A percentile compares a stretch with the other conserved stretches of the same genome.
Conservation (phyloP, 1,140 invertebrate species). For the Vanessa tameamea region DNA sequence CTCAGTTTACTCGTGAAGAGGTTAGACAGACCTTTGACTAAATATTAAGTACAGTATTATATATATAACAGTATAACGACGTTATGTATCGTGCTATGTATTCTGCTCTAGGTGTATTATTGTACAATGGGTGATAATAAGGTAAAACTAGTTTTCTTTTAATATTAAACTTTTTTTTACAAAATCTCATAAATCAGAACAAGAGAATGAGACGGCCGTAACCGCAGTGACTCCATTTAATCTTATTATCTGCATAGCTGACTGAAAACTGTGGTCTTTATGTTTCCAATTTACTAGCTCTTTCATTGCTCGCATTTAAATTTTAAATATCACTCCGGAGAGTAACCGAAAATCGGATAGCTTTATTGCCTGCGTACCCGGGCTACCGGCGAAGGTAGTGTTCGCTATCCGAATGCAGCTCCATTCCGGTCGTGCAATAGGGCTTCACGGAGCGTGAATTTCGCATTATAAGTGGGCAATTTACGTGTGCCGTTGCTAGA, state of each 20-base stretch:
- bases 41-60: too few relatives aligned
- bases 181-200: background rate
- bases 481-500: slow-evolving; percentile 35
- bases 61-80: too few relatives aligned
- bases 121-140: too few relatives aligned
- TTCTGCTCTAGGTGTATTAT: too few relatives aligned
- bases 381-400: slow-evolving; percentile 13
- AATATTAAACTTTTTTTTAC: background rate
- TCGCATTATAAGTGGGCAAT: slow-evolving; percentile 42
- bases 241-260: slow-evolving; percentile 38
- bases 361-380: slow-evolving; percentile 24
- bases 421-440: slow-evolving; percentile 29
- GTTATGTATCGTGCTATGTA: too few relatives aligned
- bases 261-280: slow-evolving; percentile 13
- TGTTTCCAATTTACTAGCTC: slow-evolving; percentile 19
- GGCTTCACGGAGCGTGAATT: slow-evolving; percentile 37
- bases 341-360: slow-evolving; percentile 34
- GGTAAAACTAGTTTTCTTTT: too few relatives aligned
- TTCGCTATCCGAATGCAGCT: slow-evolving; percentile 29
- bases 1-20: too few relatives aligned
- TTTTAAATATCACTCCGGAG: slow-evolving; percentile 25
- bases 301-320: slow-evolving; percentile 17
- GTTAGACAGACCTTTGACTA: too few relatives aligned
- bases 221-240: slow-evolving; percentile 1
- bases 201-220: background rate